Percentiles rank a stretch among this genome's conserved stretches.
Evolutionary conservation across 2,888 invertebrate species (phyloP).

Genomic region (Drosophila anceps): DNA sequence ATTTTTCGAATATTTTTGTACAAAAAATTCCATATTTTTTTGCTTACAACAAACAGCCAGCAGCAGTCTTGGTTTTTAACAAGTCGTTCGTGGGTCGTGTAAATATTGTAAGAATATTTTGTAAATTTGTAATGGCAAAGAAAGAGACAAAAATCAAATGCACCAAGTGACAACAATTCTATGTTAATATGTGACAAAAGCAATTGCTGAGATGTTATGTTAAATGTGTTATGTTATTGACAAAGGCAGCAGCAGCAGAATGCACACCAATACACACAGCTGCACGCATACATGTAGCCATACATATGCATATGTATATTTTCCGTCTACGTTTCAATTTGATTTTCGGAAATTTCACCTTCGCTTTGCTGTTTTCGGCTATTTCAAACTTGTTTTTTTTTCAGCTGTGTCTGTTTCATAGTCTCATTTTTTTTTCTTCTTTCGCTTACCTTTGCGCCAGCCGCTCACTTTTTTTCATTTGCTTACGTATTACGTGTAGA

Average conservation of each 20-base stretch:
- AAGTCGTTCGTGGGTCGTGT: conserved; percentile 68
- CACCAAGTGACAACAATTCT: conserved; percentile 22
- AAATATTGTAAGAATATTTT: conserved; percentile 62
- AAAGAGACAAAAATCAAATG: neutral
- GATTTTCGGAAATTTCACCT: conserved; percentile 78
- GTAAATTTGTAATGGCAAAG: conserved; percentile 18
- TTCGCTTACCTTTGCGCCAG: conserved; percentile 66
- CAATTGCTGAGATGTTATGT: conserved; percentile 11
- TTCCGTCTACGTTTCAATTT: conserved; percentile 81
- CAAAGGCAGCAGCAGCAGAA: conserved; percentile 48
- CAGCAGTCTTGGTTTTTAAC: conserved; percentile 54
- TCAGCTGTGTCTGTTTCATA: conserved; percentile 76
- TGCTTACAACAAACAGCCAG: conserved; percentile 8
- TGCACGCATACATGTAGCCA: conserved; percentile 41
- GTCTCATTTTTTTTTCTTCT: conserved; percentile 56
- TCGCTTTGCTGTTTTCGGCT: conserved; percentile 81
- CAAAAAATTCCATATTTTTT: conserved; percentile 22
- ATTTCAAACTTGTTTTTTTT: conserved; percentile 78
- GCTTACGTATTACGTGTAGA: conserved; percentile 77
- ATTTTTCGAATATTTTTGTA: conserved; percentile 32
- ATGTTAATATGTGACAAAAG: conserved; percentile 13
- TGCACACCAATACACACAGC: conserved; percentile 42
- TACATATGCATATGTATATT: conserved; percentile 72
- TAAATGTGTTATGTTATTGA: conserved; percentile 10
- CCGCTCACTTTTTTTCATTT: conserved; percentile 79